phyloP scores from a whole-genome alignment of 2,888 invertebrate genomes.

The Notodonta dromedarius region DNA sequence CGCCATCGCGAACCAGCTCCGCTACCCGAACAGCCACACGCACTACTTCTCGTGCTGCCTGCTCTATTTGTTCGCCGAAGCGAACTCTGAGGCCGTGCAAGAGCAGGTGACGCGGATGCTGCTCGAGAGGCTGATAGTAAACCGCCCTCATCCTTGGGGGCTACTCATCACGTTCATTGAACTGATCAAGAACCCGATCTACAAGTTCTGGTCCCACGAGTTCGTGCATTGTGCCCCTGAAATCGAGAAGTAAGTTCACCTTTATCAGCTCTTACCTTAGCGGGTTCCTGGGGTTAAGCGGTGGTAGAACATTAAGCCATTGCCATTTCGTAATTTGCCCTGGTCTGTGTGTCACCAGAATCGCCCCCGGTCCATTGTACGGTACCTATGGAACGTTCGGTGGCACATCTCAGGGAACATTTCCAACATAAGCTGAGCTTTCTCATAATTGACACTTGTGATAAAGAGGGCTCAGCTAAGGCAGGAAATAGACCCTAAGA shows the following conservation, averaged over 20 bases:
- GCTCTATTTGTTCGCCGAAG: conserved; percentile 98
- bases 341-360: too few relatives aligned
- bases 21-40: conserved; percentile 99
- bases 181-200: conserved; percentile 98
- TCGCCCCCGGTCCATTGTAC: too few relatives aligned
- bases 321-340: too few relatives aligned
- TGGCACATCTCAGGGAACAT: too few relatives aligned
- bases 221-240: conserved; percentile 99
- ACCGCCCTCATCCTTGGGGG: conserved; percentile 99
- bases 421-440: too few relatives aligned
- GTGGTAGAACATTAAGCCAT: too few relatives aligned
- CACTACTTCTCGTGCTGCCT: conserved; percentile 99
- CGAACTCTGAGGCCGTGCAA: conserved; percentile 98
- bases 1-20: conserved; percentile 98
- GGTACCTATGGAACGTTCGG: too few relatives aligned
- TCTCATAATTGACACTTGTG: too few relatives aligned
- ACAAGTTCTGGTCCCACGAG: conserved; percentile 99
- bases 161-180: conserved; percentile 99
- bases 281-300: too few relatives aligned
- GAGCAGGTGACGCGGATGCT: conserved; percentile 99
- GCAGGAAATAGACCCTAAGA: too few relatives aligned
- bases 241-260: conserved; percentile 95
- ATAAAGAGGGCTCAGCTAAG: too few relatives aligned
- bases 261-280: neutral
- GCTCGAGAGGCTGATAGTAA: conserved; percentile 98